Base-by-base conservation (phyloP, 2,113 vertebrate genomes). In the Vombatus ursinus region DNA sequence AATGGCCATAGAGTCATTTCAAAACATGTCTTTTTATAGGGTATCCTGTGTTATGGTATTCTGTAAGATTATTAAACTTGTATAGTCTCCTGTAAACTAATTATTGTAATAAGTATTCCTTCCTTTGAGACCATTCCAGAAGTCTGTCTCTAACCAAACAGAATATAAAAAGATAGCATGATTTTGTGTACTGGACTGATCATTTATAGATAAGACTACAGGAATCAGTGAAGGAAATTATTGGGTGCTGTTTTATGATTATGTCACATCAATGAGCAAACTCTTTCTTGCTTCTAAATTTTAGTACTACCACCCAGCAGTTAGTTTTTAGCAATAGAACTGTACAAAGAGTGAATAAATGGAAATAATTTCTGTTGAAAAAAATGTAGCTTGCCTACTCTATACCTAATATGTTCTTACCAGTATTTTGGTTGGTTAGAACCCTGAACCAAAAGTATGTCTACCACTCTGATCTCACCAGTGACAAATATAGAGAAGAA, bases 121-220 rank as follows among this genome's bases (percentile, higher is more conserved):
- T 97, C 52, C 50, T 94, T 96, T 97, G 68, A 94, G 47, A 53
- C 95, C 94, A 96, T 97, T 96, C 50, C 50, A 96, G 91, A 53
- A 95, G 93, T 23, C 93, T 96, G 57, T 26, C 52, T 89, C 24
- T 93, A 57, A 92, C 92, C 95, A 97, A 96, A 95, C 93, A 96
- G 44, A 51, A 51, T 96, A 77, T 96, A 95, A 95, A 91, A 92
- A 94, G 92, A 90, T 44, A 22, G 68, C 4, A 77, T 77, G 37
- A 77, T 77, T 77, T 77, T 77, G 37, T 77, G 16, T n/a, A n/a
- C 96, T 31, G 25, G 94, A 93, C 94, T 94, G 53, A n/a, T 52
- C 92, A 54, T 10, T 98, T 96, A 44, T 50, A 89, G 89, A 95
- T 37, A 28, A 94, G n/a, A 50, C 91, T 95, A 77, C 94, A 93